A percentile compares a stretch with the other conserved stretches of the same genome.
Conservation (phyloP, 1,140 invertebrate genomes). For the Bombus waltoni region DNA sequence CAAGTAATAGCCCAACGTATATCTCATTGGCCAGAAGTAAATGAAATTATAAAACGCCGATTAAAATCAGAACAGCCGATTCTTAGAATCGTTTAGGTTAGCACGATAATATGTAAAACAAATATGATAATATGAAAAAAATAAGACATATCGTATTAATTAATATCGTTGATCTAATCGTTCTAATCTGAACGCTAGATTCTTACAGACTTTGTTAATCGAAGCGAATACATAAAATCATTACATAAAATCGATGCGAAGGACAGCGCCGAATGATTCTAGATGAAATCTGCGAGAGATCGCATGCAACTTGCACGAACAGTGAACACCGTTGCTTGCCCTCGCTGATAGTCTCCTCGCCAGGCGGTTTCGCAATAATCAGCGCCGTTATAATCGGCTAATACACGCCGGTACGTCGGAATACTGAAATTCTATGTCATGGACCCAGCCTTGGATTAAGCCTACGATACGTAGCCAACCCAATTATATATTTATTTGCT, state of each 20-base stretch:
- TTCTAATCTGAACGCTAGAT: no score
- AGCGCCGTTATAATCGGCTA: constrained; percentile 50
- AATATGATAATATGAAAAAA: no score
- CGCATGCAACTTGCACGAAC: neutral
- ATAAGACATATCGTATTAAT: no score
- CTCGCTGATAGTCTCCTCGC: neutral
- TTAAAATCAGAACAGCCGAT: no score
- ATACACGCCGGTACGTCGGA: constrained; percentile 37
- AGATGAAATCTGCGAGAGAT: neutral
- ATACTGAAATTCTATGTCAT: constrained; percentile 76
- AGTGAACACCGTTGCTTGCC: neutral
- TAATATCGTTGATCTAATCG: no score
- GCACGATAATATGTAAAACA: no score
- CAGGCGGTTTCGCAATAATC: constrained; percentile 40
- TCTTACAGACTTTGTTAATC: no score
- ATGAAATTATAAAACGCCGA: no score
- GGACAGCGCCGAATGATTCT: neutral
- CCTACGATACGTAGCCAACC: constrained; percentile 71
- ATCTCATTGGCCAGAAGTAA: no score
- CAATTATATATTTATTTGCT: constrained; percentile 78
- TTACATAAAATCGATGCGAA: neutral
- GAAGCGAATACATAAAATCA: no score
- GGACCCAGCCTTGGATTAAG: constrained; percentile 74
- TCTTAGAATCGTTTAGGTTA: no score
- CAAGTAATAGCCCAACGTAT: no score